Conservation (phyloP, 2,888 invertebrate species). For the Calliphora vomitoria region DNA sequence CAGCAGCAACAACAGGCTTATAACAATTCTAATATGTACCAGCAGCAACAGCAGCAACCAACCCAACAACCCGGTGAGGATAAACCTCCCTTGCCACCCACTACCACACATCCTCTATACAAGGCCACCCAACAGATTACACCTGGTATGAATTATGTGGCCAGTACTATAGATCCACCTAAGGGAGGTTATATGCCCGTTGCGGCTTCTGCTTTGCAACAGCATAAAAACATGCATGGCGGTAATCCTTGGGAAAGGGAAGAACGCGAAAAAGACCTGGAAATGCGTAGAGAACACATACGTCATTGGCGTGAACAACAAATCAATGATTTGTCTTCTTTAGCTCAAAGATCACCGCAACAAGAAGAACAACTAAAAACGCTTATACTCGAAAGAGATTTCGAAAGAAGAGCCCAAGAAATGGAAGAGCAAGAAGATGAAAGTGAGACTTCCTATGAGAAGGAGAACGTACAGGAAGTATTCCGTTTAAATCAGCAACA, state of each 20-base stretch:
- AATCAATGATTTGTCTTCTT: constrained; percentile 90
- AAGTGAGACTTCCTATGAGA: constrained; percentile 85
- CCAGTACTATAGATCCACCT: constrained; percentile 90
- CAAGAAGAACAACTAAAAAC: constrained; percentile 95
- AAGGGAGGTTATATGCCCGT: constrained; percentile 90
- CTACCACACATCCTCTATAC: constrained; percentile 89
- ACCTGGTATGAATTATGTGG: constrained; percentile 86
- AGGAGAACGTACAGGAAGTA: constrained; percentile 85
- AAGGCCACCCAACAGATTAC: constrained; percentile 80
- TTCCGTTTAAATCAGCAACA: constrained; percentile 85
- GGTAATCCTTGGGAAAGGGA: constrained; percentile 97
- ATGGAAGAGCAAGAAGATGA: constrained; percentile 89
- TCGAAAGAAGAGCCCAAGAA: constrained; percentile 95
- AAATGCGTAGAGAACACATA: constrained; percentile 90
- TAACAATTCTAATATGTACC: constrained; percentile 75
- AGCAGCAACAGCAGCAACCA: constrained; percentile 75
- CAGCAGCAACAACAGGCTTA: constrained; percentile 51
- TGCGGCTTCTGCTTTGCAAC: constrained; percentile 73
- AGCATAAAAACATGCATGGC: constrained; percentile 80
- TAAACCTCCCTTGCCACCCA: constrained; percentile 89
- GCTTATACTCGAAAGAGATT: constrained; percentile 96
- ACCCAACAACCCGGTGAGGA: constrained; percentile 76
- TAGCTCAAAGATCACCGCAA: constrained; percentile 89
- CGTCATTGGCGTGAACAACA: constrained; percentile 94
- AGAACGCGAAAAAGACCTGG: constrained; percentile 92